Evolutionary conservation across 2,888 invertebrate species (phyloP).

Genomic region (Anticlea derivata): DNA sequence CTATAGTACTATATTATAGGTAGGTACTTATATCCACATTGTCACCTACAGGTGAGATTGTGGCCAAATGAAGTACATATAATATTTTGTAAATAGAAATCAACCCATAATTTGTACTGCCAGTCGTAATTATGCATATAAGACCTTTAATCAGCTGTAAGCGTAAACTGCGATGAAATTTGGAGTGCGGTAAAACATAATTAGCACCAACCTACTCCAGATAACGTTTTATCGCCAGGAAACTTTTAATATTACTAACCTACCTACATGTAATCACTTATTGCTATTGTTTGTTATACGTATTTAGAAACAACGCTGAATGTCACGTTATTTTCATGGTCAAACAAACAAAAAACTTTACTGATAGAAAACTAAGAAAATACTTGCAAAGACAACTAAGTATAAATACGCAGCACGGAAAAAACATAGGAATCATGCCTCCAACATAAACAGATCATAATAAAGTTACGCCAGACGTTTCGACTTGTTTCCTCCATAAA

Average conservation of each 20-base stretch:
- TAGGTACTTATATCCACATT: too few species aligned
- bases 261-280: constrained; percentile 28
- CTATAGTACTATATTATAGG: too few species aligned
- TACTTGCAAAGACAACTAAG: too few species aligned
- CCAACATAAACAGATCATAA: constrained; percentile 8
- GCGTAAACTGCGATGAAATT: constrained; percentile 55
- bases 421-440: not conserved
- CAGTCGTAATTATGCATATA: too few species aligned
- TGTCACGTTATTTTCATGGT: constrained; percentile 3
- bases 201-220: constrained; percentile 40
- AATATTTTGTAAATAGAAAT: too few species aligned
- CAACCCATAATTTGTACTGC: too few species aligned
- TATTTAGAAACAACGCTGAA: not conserved
- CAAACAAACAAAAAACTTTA: too few species aligned
- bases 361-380: not conserved
- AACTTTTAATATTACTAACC: constrained; percentile 42
- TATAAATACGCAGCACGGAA: not conserved
- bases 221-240: constrained; percentile 58
- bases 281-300: constrained; percentile 35
- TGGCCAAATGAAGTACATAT: too few species aligned
- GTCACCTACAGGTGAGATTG: too few species aligned
- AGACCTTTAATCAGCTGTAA: constrained; percentile 33
- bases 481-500: constrained; percentile 28
- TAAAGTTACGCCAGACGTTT: constrained; percentile 24
- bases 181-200: constrained; percentile 40